These are phyloP conservation scores for Nephila pilipes DNA, from an alignment of 1,140 invertebrate species.

Conservation along the genomic window DNA sequence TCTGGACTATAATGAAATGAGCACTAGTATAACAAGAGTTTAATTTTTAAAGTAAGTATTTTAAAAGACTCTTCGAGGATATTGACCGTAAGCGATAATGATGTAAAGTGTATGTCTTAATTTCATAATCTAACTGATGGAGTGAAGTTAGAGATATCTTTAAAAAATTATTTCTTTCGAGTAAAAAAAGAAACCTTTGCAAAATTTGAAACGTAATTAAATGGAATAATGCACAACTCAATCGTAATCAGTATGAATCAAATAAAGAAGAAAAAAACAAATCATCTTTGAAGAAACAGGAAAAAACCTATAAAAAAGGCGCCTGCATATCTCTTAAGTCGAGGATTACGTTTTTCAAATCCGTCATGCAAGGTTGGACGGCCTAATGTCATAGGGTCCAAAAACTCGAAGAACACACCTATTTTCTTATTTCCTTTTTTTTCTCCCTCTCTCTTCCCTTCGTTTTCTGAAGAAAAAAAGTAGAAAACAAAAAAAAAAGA, in stretches of 20 bases:
- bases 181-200: too few species aligned
- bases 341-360: slow-evolving; percentile 58
- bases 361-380: slow-evolving; percentile 65
- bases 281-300: slow-evolving; percentile 7
- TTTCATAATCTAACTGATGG: too few species aligned
- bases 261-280: not conserved
- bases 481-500: slow-evolving; percentile 7
- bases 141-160: too few species aligned
- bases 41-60: too few species aligned
- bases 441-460: not conserved
- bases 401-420: slow-evolving; percentile 44
- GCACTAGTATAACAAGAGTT: too few species aligned
- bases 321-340: not conserved
- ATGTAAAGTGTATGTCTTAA: too few species aligned
- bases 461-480: slow-evolving; percentile 6
- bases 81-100: too few species aligned
- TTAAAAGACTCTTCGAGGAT: too few species aligned
- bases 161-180: too few species aligned
- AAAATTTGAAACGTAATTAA: too few species aligned
- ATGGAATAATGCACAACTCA: not conserved
- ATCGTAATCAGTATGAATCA: not conserved
- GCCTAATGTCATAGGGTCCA: slow-evolving; percentile 70
- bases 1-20: too few species aligned
- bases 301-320: slow-evolving; percentile 26
- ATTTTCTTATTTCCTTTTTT: slow-evolving; percentile 31